A percentile compares a stretch with the other conserved stretches of the same genome.
phyloP scores from a whole-genome alignment of 2,888 invertebrate genomes.

The Timema podura region DNA sequence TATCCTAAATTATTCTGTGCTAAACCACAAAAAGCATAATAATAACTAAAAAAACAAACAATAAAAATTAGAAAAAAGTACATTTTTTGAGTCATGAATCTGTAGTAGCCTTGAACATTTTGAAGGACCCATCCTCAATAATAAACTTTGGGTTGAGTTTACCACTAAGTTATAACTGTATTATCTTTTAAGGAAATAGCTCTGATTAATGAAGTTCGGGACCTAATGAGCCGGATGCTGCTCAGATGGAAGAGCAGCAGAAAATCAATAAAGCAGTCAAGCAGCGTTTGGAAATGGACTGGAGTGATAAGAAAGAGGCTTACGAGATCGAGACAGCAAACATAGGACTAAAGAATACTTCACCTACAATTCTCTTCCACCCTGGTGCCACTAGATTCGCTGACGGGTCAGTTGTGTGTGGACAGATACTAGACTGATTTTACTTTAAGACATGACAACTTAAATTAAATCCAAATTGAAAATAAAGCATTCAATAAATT shows the following conservation, averaged over 20 bases:
- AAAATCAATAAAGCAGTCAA: constrained; percentile 74
- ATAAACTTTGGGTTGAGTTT: no score
- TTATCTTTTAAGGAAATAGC: constrained; percentile 54
- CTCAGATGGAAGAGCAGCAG: constrained; percentile 66
- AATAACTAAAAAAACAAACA: no score
- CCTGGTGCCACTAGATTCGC: constrained; percentile 77
- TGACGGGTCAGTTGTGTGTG: constrained; percentile 53
- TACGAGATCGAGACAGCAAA: constrained; percentile 70
- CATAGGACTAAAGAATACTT: constrained; percentile 63
- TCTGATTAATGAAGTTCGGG: constrained; percentile 64
- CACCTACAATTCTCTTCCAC: constrained; percentile 68
- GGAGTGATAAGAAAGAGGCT: constrained; percentile 84
- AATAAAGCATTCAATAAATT: no score
- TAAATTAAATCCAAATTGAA: no score
- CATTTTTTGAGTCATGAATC: no score
- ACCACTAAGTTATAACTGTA: neutral
- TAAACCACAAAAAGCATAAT: no score
- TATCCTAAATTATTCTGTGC: no score
- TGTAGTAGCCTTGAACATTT: no score
- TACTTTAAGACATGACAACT: no score
- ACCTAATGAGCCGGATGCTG: constrained; percentile 57
- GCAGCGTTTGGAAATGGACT: constrained; percentile 79
- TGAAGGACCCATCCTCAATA: no score
- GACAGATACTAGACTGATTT: no score
- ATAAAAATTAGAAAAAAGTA: no score